Evolutionary conservation across 2,888 invertebrate genomes (phyloP), one percentile per base, ranked within the genome.

Genomic region (Acleris cristana): DNA sequence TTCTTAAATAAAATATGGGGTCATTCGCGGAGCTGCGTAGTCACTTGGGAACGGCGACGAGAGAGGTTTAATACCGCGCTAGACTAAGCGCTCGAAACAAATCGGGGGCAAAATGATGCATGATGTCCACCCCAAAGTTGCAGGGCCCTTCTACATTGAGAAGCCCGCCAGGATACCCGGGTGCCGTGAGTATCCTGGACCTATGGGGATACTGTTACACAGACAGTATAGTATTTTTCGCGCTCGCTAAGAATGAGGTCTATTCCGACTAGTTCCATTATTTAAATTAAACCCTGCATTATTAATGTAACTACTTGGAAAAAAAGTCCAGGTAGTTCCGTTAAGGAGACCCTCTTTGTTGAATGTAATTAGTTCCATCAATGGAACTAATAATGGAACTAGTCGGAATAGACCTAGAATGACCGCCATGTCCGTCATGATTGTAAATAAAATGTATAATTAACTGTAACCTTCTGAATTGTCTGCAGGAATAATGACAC

Each of bases 401-500:
- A n/a, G n/a, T n/a, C n/a, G n/a, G n/a, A n/a, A n/a, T n/a, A n/a
- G n/a, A n/a, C n/a, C n/a, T 40, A 14, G 40, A 14, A 40, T 40
- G 4, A 10, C 14, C 40, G 8, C 10, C n/a, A 16, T 44, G 8
- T 21, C 30, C 21, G 16, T 40, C 14, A 18, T 3, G 12, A 57
- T 45, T 26, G 23, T 23, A 40, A 45, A 23, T 51, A 34, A 21
- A 53, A 21, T 30, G 21, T 57, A 34, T 57, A 58, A 63, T 54
- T 67, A 67, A 67, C 66, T 57, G 40, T 63, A 45, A 44, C 30
- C 48, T 67, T 67, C 54, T 67, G 62, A 48, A 54, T 67, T 92
- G 88, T 87, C 74, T 69, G 71, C 94, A 97, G 97, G 97, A 97
- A 97, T 97, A 97, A 97, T 97, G 97, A 97, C 97, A 96, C 97